Conservation (phyloP, 2,113 vertebrate genomes). For the Danionella cerebrum region DNA sequence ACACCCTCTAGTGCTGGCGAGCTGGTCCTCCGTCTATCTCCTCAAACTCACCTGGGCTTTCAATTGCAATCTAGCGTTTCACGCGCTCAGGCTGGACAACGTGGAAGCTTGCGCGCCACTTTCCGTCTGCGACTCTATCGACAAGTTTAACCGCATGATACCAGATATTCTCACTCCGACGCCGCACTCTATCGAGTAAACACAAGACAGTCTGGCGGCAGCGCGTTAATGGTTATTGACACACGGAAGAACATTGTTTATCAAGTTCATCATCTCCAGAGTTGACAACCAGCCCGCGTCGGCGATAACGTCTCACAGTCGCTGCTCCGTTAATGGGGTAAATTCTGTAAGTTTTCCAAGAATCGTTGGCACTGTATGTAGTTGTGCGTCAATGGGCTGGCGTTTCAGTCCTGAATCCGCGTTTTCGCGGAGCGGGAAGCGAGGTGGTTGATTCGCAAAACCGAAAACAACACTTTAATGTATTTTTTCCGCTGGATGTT, state of each 20-base stretch:
- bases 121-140: background rate
- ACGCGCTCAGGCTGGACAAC: background rate
- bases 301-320: background rate
- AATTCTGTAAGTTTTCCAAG: constrained; percentile 26
- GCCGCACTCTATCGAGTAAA: background rate
- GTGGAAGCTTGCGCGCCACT: background rate
- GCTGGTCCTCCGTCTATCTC: background rate
- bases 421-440: constrained; percentile 2
- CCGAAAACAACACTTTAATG: constrained; percentile 23
- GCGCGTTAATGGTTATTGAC: background rate
- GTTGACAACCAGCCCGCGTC: background rate
- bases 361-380: background rate
- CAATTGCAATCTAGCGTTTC: background rate
- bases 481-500: background rate
- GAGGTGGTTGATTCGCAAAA: constrained; percentile 2
- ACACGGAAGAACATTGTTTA: background rate
- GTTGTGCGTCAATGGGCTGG: constrained; percentile 22
- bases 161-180: background rate
- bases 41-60: background rate
- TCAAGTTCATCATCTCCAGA: background rate
- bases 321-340: constrained; percentile 3
- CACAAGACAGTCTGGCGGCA: background rate
- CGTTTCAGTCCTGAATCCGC: background rate
- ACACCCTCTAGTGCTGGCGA: constrained; percentile 38
- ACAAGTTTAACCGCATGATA: background rate